phyloP scores from a whole-genome alignment of 2,797 vertebrate genomes.

The Dipus sagitta region DNA sequence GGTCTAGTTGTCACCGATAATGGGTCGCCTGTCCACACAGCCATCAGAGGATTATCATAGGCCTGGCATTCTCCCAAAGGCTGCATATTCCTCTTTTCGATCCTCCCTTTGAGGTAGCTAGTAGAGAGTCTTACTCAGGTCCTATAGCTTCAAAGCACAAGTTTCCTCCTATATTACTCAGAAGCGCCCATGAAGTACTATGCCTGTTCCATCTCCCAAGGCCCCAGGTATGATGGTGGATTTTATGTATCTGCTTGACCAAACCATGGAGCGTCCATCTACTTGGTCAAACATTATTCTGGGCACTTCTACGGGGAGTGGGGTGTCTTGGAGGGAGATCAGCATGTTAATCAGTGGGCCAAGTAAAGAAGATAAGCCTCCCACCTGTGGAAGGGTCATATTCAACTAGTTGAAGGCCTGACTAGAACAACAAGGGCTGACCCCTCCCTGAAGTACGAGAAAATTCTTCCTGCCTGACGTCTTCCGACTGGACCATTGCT shows the following conservation, averaged over 20 bases:
- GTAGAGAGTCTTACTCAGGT: not conserved
- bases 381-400: too few relatives aligned
- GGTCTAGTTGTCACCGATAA: not conserved
- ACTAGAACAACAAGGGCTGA: not conserved
- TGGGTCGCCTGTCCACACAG: not conserved
- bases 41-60: not conserved
- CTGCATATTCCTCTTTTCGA: not conserved
- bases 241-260: not conserved
- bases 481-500: not conserved
- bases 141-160: not conserved
- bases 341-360: not conserved
- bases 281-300: not conserved
- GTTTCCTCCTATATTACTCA: not conserved
- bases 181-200: not conserved
- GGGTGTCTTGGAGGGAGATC: not conserved
- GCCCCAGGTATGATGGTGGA: not conserved
- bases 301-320: not conserved
- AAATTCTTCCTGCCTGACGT: not conserved
- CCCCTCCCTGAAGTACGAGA: not conserved
- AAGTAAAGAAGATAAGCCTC: not conserved
- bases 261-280: not conserved
- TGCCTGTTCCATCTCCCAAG: not conserved
- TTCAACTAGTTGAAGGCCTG: not conserved
- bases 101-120: not conserved
- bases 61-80: not conserved